A percentile compares a stretch with the other conserved stretches of the same genome.
phyloP scores from a whole-genome alignment of 2,113 vertebrate species.

The Pitta sordida region DNA sequence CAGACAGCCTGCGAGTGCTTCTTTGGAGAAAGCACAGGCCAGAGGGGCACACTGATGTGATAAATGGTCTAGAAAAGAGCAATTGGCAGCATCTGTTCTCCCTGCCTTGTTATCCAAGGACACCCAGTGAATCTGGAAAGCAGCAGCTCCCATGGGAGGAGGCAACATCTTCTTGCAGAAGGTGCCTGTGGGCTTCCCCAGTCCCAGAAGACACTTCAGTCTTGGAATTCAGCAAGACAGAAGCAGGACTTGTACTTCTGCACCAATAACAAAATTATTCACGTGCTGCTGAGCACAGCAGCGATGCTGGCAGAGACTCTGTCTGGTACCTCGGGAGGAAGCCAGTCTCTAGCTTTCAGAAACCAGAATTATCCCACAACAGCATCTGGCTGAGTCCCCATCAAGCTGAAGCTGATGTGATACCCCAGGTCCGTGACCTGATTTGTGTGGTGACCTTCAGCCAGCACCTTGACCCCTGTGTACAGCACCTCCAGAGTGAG shows the following conservation, averaged over 20 bases:
- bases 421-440: background rate
- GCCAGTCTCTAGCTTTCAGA: background rate
- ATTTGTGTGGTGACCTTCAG: background rate
- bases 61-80: background rate
- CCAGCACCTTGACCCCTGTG: fast-evolving
- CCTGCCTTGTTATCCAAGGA: background rate
- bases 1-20: background rate
- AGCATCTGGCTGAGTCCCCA: background rate
- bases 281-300: background rate
- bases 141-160: background rate
- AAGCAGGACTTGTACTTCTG: background rate
- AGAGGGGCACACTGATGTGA: background rate
- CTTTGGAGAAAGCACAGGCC: background rate
- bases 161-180: background rate
- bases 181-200: background rate
- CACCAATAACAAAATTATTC: background rate
- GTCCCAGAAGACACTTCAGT: background rate
- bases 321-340: background rate
- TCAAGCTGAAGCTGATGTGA: background rate
- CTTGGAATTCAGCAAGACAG: fast-evolving
- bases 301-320: background rate
- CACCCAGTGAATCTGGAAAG: background rate
- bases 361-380: background rate
- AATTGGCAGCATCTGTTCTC: background rate
- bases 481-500: background rate